Evolutionary conservation across 2,888 invertebrate genomes (phyloP).

Genomic region (Dromius quadrimaculatus): DNA sequence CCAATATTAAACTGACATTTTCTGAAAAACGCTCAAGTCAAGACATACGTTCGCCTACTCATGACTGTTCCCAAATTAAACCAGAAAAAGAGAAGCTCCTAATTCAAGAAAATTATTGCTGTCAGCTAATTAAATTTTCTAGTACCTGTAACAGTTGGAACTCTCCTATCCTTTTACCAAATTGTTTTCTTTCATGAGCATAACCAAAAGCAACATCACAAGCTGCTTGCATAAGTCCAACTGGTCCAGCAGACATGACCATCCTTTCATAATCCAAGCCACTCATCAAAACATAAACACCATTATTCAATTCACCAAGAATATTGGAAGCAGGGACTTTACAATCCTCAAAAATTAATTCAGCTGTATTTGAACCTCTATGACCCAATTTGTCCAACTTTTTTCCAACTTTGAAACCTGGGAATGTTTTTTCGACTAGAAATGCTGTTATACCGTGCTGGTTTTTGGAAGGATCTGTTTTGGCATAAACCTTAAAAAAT

Average conservation of each 20-base stretch:
- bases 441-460: slow-evolving; percentile 96
- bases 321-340: slow-evolving; percentile 88
- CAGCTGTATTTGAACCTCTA: slow-evolving; percentile 96
- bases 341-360: slow-evolving; percentile 96
- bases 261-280: slow-evolving; percentile 95
- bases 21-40: no score
- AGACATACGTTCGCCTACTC: no score
- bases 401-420: slow-evolving; percentile 89
- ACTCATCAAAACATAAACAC: slow-evolving; percentile 97
- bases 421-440: slow-evolving; percentile 87
- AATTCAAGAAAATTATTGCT: no score
- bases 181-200: slow-evolving; percentile 95
- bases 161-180: slow-evolving; percentile 88
- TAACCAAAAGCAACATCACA: slow-evolving; percentile 95
- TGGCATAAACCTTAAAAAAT: slow-evolving; percentile 84
- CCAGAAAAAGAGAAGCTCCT: no score
- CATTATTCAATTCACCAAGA: slow-evolving; percentile 87
- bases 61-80: no score
- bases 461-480: slow-evolving; percentile 77
- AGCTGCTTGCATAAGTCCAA: slow-evolving; percentile 96
- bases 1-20: no score
- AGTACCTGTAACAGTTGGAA: slow-evolving; percentile 94
- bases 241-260: slow-evolving; percentile 89
- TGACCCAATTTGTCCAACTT: slow-evolving; percentile 98
- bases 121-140: no score